Evolutionary conservation across 1,140 invertebrate species (phyloP), one percentile per base, ranked within the genome.

Genomic region (Tribolium madens): DNA sequence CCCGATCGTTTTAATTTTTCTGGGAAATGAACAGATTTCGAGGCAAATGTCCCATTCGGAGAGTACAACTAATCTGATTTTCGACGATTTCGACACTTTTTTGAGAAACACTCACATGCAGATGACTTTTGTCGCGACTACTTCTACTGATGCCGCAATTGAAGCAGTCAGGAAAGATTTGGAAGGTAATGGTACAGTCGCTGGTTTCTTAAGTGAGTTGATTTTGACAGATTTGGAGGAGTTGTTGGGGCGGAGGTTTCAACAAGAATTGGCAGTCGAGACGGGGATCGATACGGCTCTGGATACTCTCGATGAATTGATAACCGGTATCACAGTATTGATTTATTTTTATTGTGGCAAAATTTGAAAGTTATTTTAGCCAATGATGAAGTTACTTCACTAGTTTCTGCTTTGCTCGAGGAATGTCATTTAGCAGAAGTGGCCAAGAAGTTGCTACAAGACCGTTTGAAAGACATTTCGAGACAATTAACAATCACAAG

Each of bases 261-360:
- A 92, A 84, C 84, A 86, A 18, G 88, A 91, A 74, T 86, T 93
- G 64, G 86, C 90, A 1, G 83, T 84, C 0, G 91, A 93, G 84
- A 92, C 91, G 17, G 91, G 91, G n/a, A 85, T 92, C 13, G 91
- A 92, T 79, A 85, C 90, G 7, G 90, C 90, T 46, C 82, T 92
- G 9, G 89, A 91, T 53, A 87, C 88, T 6, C 85, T 93, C 18
- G 83, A 88, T 13, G 90, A 91, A 81, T 88, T 93, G 12, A 88
- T 88, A 76, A 85, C 88, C 84, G 89, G 91, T 92, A 87, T 47
- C 33, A 18, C 31, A 12, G 12, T 12, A 78, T 74, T 18, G 47
- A 42, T 10, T 42, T n/a, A 2, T 42, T 52, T 74, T 68, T 68
- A 18, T 48, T n/a, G n/a, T n/a, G n/a, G n/a, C n/a, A n/a, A n/a